Evolutionary conservation across 2,797 vertebrate species (phyloP).

Genomic region (Manis crassicaudata): DNA sequence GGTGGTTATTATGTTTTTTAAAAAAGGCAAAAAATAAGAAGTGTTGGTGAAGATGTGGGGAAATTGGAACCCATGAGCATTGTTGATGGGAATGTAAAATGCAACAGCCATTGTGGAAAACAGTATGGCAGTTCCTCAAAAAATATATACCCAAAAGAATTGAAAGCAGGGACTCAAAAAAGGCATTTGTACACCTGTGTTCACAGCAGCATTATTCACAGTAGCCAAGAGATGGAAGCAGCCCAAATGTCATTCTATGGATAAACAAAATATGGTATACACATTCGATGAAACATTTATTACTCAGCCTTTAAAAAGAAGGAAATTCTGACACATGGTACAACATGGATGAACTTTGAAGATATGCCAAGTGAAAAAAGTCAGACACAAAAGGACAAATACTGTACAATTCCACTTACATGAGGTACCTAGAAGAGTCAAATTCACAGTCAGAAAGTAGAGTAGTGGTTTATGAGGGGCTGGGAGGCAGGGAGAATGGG

Average conservation of each 20-base stretch:
- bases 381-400: neutral
- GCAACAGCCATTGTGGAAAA: neutral
- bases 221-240: neutral
- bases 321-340: neutral
- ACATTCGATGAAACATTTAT: neutral
- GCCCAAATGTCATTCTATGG: neutral
- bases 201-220: conserved; percentile 20
- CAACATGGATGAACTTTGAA: neutral
- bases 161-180: neutral
- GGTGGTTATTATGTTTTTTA: neutral
- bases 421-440: neutral
- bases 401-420: neutral
- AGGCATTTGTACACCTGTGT: neutral
- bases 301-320: conserved; percentile 8
- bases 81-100: conserved; percentile 26
- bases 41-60: neutral
- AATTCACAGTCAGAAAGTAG: neutral
- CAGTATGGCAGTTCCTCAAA: neutral
- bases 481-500: neutral
- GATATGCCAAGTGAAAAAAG: neutral
- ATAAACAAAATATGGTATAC: neutral
- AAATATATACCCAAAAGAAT: neutral
- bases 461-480: neutral
- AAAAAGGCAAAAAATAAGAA: conserved; percentile 36
- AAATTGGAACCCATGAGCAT: conserved; percentile 9